Conservation (phyloP, 2,113 vertebrate genomes). For the Cercocebus atys region DNA sequence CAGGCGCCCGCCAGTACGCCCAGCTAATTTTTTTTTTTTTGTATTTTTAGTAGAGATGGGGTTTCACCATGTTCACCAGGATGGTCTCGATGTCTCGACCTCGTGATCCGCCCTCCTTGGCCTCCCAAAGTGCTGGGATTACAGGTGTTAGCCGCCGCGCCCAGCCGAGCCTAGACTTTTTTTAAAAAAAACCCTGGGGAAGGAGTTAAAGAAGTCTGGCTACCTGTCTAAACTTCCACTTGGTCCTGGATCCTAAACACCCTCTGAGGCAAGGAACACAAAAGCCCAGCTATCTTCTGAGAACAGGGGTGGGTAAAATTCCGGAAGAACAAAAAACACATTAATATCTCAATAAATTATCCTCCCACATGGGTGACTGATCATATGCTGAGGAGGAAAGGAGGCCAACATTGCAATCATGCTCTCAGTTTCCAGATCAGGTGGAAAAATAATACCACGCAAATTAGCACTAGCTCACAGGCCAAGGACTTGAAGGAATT, state of each 20-base stretch:
- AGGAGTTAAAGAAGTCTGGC: not conserved
- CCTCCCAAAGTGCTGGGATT: too few relatives aligned
- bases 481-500: conserved; percentile 26
- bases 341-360: not conserved
- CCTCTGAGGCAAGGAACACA: not conserved
- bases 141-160: too few relatives aligned
- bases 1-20: too few relatives aligned
- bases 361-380: not conserved
- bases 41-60: too few relatives aligned
- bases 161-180: too few relatives aligned
- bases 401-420: not conserved
- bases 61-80: too few relatives aligned
- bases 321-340: not conserved
- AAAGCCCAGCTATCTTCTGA: not conserved
- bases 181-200: not conserved
- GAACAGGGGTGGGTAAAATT: not conserved
- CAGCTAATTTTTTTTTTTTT: too few relatives aligned
- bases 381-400: not conserved
- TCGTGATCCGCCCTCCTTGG: too few relatives aligned
- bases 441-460: conserved; percentile 11
- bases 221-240: not conserved
- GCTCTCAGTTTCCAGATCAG: conserved; percentile 10
- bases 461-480: not conserved
- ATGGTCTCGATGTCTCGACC: too few relatives aligned
- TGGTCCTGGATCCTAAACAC: not conserved